These are phyloP conservation scores for Sphaeridia pumilis DNA, from an alignment of 2,888 invertebrate species.

Conservation along the genomic window DNA sequence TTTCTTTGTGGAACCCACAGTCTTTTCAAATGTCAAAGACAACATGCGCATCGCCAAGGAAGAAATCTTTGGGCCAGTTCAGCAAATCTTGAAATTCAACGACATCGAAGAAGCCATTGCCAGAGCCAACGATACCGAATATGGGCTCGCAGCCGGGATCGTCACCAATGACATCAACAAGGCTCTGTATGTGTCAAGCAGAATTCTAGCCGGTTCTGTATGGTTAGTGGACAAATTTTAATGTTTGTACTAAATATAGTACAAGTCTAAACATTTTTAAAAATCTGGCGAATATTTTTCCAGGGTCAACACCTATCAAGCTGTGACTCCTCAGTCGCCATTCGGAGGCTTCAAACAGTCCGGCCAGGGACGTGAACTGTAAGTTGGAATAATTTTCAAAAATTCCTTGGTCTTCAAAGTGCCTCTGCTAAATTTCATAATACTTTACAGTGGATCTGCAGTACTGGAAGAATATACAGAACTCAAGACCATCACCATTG, in stretches of 20 bases:
- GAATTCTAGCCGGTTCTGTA: slow-evolving; percentile 65
- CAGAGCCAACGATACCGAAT: slow-evolving; percentile 65
- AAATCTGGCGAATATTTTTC: no score
- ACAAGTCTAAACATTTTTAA: no score
- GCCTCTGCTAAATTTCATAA: no score
- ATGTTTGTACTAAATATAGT: slow-evolving; percentile 32
- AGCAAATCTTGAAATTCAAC: slow-evolving; percentile 70
- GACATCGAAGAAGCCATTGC: slow-evolving; percentile 64
- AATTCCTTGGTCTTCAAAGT: no score
- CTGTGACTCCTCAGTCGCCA: slow-evolving; percentile 60
- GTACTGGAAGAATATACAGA: no score
- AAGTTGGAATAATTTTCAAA: no score
- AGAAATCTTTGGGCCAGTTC: slow-evolving; percentile 78
- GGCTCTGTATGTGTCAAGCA: slow-evolving; percentile 60
- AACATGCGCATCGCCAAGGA: slow-evolving; percentile 43
- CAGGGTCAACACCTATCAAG: slow-evolving; percentile 66
- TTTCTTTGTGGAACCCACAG: slow-evolving; percentile 50
- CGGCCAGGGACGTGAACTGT: slow-evolving; percentile 66
- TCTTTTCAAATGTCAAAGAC: slow-evolving; percentile 42
- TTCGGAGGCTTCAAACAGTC: slow-evolving; percentile 83
- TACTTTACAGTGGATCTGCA: no score
- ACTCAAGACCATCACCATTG: no score
- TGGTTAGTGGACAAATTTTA: slow-evolving; percentile 48
- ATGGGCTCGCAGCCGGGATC: slow-evolving; percentile 71
- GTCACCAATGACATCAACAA: slow-evolving; percentile 67